A percentile compares a stretch with the other conserved stretches of the same genome.
Evolutionary conservation across 2,113 vertebrate species (phyloP).

Genomic region (Neogobius melanostomus): DNA sequence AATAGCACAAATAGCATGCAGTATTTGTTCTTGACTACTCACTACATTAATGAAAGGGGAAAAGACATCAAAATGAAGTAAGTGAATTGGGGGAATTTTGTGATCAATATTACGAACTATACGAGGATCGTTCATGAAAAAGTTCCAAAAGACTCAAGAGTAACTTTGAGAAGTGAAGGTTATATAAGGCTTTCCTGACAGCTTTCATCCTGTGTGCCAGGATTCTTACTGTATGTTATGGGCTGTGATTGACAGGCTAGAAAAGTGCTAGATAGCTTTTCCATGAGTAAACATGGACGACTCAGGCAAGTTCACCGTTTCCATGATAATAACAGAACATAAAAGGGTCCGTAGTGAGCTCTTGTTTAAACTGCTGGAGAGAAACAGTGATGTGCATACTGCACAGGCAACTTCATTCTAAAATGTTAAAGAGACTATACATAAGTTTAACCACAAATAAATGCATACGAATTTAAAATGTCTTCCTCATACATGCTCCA

Average conservation of each 20-base stretch:
- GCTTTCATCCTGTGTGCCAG: constrained; percentile 24
- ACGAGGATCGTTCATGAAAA: not conserved
- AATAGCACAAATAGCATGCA: not conserved
- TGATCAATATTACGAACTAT: no score
- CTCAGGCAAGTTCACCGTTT: constrained; percentile 51
- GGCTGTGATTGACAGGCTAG: constrained; percentile 44
- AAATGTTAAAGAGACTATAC: no score
- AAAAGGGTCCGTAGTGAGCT: constrained; percentile 11
- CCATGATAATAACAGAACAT: constrained; percentile 52
- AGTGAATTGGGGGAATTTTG: no score
- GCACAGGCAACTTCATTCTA: constrained; percentile 5
- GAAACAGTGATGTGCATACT: constrained; percentile 20
- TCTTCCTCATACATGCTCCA: no score
- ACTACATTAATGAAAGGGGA: not conserved
- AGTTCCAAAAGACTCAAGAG: not conserved
- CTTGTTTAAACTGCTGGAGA: constrained; percentile 23
- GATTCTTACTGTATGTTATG: constrained; percentile 17
- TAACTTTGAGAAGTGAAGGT: constrained; percentile 10
- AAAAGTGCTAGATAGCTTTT: constrained; percentile 36
- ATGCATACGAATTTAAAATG: no score
- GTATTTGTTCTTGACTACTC: not conserved
- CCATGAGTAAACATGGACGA: constrained; percentile 53
- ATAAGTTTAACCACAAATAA: no score
- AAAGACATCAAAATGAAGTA: not conserved
- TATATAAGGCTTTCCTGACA: constrained; percentile 18